Evolutionary conservation across 2,888 invertebrate genomes (phyloP).

Genomic region (Limnephilus lunatus): DNA sequence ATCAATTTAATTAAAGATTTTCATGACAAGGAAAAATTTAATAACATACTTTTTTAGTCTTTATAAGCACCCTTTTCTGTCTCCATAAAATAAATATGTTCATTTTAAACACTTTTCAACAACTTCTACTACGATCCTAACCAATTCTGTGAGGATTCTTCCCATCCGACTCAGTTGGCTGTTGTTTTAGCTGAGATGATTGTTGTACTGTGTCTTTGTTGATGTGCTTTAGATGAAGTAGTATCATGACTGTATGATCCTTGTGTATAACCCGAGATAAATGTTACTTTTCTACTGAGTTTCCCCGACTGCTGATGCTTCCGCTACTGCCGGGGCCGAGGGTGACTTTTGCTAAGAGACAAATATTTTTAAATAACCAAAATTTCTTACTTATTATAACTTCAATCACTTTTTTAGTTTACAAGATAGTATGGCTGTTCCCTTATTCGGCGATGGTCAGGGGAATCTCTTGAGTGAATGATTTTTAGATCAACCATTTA

Average conservation of each 20-base stretch:
- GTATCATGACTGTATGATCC: slow-evolving; percentile 5
- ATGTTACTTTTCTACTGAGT: slow-evolving; percentile 66
- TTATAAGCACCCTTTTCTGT: background rate
- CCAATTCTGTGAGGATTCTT: background rate
- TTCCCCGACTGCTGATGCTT: slow-evolving; percentile 65
- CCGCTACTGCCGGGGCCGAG: slow-evolving; percentile 41
- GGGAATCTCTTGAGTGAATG: too few relatives aligned
- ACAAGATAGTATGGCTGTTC: background rate
- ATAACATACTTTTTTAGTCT: background rate
- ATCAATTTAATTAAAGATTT: too few relatives aligned
- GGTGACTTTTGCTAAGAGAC: slow-evolving; percentile 19
- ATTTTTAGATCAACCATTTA: too few relatives aligned
- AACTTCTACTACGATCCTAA: background rate
- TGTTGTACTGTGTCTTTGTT: slow-evolving; percentile 40
- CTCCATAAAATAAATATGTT: background rate
- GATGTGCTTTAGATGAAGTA: slow-evolving; percentile 47
- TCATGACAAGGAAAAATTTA: background rate
- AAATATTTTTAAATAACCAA: background rate
- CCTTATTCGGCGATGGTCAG: too few relatives aligned
- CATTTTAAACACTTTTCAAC: background rate
- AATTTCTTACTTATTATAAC: background rate
- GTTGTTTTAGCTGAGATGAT: slow-evolving; percentile 40
- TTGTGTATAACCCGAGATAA: slow-evolving; percentile 5
- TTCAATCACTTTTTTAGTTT: background rate
- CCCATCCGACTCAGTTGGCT: slow-evolving; percentile 13